Percentiles rank a stretch among this genome's conserved stretches.
These are phyloP conservation scores for Melanogrammus aeglefinus DNA, from an alignment of 2,797 vertebrate genomes.

Conservation along the genomic window DNA sequence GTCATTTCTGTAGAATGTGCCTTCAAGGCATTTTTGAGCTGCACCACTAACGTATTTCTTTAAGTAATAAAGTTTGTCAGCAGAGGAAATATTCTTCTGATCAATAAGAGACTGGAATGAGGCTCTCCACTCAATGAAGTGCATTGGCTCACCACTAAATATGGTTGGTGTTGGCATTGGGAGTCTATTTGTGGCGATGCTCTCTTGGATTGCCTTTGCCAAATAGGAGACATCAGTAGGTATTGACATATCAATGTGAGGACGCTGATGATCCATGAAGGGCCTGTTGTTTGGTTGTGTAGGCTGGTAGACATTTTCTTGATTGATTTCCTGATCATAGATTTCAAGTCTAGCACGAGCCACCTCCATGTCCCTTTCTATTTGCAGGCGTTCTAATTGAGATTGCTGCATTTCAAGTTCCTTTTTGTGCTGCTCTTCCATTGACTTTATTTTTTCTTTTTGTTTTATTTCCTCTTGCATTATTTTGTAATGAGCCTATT, in stretches of 20 bases:
- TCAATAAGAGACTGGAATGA: no score
- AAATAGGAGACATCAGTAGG: conserved; percentile 3
- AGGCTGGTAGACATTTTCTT: not conserved
- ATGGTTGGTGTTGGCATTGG: conserved; percentile 13
- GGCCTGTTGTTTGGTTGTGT: not conserved
- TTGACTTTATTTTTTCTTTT: conserved; percentile 17
- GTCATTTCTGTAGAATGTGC: no score
- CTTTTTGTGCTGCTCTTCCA: conserved; percentile 23
- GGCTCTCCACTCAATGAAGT: conserved; percentile 31
- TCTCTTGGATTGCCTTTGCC: conserved; percentile 21
- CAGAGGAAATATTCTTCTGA: no score
- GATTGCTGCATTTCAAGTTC: conserved; percentile 11
- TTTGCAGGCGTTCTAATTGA: conserved; percentile 14
- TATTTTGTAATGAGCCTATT: conserved; percentile 21
- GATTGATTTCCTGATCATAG: conserved; percentile 21
- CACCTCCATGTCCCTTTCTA: conserved; percentile 12
- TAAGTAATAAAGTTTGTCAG: no score
- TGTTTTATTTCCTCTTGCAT: conserved; percentile 17
- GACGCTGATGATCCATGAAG: not conserved
- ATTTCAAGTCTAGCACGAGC: conserved; percentile 18
- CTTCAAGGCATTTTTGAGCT: no score
- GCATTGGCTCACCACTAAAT: conserved; percentile 26
- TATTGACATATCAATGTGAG: not conserved
- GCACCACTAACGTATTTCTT: no score
- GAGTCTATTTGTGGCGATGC: no score